Base-by-base conservation (phyloP, 2,888 invertebrate species). In the Cyclophora albipunctata region DNA sequence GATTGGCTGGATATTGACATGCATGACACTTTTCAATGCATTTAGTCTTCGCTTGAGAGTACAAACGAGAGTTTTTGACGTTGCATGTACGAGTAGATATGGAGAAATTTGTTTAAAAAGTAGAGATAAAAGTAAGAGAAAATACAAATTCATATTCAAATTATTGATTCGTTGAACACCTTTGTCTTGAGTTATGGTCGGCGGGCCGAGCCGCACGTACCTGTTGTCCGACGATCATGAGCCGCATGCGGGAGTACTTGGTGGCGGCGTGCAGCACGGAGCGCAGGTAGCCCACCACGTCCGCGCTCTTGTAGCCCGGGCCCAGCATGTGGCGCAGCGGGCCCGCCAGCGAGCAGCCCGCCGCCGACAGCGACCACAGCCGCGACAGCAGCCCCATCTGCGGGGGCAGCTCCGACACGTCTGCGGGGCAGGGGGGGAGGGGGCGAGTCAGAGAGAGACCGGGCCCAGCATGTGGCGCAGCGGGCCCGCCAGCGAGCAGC, bases 361-460 rank as follows among this genome's bases (percentile, higher is more conserved):
- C 91, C 3, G 98, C 95, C 79, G 96, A 97, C 42, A 99, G 88
- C 84, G 98, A 98, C 98, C 99, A 99, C 42, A 99, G 90, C n/a
- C 97, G 93, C 1, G 95, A 94, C 2, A 99, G 90, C 4, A 98
- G 87, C 0, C 99, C 99, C 93, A 99, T 94, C 79, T 98, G 96
- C 0, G 98, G 95, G 0, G 99, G 99, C 49, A 99, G 90, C 70
- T 97, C 95, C 3, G 91, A 92, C 48, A 97, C 92, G 42, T 96
- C 96, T 86, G 89, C 64, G 80, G 74, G 64, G 7, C n/a, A 4
- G 66, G 62, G 48, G 5, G 37, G 1, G 4, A 2, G 37, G 4
- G 37, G 37, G 37, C 37, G 37, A 4, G 37, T 37, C 37, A 37
- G 4, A 37, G n/a, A n/a, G n/a, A 97, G 62, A 98, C 98, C 52